Evolutionary conservation across 2,113 vertebrate species (phyloP).

Genomic region (Alexandromys fortis): DNA sequence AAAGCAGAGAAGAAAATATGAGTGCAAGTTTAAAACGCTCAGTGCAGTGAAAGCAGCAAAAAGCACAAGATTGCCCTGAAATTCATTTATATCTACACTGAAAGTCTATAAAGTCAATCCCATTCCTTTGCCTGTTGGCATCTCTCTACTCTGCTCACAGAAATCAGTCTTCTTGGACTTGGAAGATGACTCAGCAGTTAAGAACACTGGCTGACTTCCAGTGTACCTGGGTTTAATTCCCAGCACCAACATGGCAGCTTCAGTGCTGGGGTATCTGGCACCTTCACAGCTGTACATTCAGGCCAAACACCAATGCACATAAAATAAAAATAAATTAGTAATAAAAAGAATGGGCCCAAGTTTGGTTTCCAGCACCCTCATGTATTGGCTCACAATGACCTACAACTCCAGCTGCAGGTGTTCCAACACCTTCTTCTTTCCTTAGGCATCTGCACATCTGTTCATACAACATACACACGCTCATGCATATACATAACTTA

Average conservation of each 20-base stretch:
- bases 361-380: neutral
- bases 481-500: neutral
- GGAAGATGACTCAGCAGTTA: neutral
- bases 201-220: neutral
- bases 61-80: neutral
- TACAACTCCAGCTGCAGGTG: neutral
- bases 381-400: neutral
- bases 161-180: neutral
- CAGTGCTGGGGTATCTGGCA: neutral
- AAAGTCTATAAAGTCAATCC: neutral
- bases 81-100: neutral
- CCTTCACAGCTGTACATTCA: neutral
- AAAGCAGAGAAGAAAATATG: neutral
- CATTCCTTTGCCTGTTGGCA: neutral
- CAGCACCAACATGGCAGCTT: neutral
- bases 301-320: neutral
- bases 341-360: neutral
- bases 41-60: neutral
- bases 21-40: neutral
- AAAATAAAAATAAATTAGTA: neutral
- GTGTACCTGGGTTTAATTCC: neutral
- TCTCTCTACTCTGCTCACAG: neutral
- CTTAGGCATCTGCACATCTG: neutral
- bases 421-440: neutral
- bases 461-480: neutral